Evolutionary conservation across 2,797 vertebrate species (phyloP).

Genomic region (Amblyopsis hoosieri): DNA sequence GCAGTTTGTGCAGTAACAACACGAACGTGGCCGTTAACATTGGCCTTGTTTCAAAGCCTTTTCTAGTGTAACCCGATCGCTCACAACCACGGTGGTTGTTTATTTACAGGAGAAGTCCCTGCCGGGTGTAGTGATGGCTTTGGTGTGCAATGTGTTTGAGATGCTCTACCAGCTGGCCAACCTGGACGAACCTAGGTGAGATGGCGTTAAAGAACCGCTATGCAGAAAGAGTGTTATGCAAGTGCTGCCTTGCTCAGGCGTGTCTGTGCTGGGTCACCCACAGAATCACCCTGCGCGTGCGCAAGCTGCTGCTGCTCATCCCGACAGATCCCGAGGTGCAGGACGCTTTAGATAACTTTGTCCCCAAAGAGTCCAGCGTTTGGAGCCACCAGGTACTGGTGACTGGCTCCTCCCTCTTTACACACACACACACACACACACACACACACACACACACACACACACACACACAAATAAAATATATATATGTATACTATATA

Average conservation of each 20-base stretch:
- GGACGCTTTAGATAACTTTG: constrained; percentile 93
- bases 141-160: constrained; percentile 98
- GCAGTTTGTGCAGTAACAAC: not conserved
- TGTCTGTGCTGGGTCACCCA: constrained; percentile 1
- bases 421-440: too few species aligned
- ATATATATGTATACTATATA: not conserved
- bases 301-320: constrained; percentile 93
- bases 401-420: not conserved
- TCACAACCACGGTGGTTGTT: constrained; percentile 7
- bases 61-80: not conserved
- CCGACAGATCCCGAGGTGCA: constrained; percentile 98
- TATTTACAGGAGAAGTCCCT: constrained; percentile 92
- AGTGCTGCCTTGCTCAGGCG: not conserved
- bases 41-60: too few species aligned
- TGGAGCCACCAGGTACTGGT: constrained; percentile 81
- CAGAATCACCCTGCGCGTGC: constrained; percentile 96
- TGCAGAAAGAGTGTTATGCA: not conserved
- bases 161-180: constrained; percentile 99
- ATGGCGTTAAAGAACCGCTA: not conserved
- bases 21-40: too few species aligned
- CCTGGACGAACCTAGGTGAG: constrained; percentile 91
- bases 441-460: too few species aligned
- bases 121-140: constrained; percentile 97
- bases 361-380: constrained; percentile 85
- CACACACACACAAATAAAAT: too few species aligned